Evolutionary conservation across 1,140 invertebrate species (phyloP), one percentile per base, ranked within the genome.

Genomic region (Drosophila miranda): DNA sequence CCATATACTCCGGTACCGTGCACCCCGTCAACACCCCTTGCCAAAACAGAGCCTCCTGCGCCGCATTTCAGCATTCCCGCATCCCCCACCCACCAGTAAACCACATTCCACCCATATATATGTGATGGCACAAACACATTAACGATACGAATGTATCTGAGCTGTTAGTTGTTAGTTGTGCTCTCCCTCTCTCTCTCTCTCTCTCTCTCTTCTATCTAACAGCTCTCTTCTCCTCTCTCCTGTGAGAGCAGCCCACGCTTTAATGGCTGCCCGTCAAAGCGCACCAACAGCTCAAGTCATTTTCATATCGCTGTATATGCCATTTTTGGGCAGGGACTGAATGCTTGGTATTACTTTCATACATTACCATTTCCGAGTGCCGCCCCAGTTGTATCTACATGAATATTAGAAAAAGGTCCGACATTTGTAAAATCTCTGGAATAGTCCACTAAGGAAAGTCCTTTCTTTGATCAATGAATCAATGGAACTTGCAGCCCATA

Each of bases 241-340:
- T 68, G 45, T 52, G 49, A 45, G 44, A 56, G 67, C 38, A 28
- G 56, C 75, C 78, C 61, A 67, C 51, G 79, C 79, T 71, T 75
- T 82, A 78, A 82, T 57, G 63, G 62, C 79, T 66, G 50, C 50
- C 66, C 56, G 50, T 75, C 79, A 72, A 78, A 83, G 79, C 74
- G 62, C 44, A 56, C 55, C 78, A 81, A 74, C 70, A 51, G 59
- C 74, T 54, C 4, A 26, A 46, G 44, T 58, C 58, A 58, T 58
- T 69, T 66, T 50, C 45, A 58, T 58, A 58, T 66, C 34, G 4
- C 4, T 26, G 4, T 26, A 26, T 26, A 26, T 2, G 2, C 34
- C 30, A 30, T 9, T 9, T 30, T 9, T 38, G 11, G 9, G 3
- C 34, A 4, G 34, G 3, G 3, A 38, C 34, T 13, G 7, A 13